phyloP scores from a whole-genome alignment of 1,140 invertebrate species.

The Zaprionus kolodkinae region DNA sequence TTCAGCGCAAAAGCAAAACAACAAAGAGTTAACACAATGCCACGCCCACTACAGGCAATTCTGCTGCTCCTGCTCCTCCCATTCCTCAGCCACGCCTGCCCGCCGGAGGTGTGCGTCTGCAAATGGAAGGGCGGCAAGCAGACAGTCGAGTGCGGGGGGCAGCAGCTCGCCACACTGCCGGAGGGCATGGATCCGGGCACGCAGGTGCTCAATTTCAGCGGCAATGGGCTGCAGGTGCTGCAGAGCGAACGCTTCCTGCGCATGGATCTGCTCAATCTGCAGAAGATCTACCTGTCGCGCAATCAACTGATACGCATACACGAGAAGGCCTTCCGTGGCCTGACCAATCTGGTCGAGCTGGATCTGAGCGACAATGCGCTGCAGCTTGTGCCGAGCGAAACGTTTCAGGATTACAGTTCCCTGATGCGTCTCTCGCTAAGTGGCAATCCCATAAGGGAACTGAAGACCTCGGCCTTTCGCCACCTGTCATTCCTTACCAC shows the following conservation, averaged over 20 bases:
- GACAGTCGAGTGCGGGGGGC: constrained; percentile 93
- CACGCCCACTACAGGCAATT: constrained; percentile 11
- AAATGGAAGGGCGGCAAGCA: constrained; percentile 97
- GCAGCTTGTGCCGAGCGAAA: constrained; percentile 89
- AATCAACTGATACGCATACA: constrained; percentile 92
- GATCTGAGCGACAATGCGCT: constrained; percentile 93
- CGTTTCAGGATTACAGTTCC: constrained; percentile 90
- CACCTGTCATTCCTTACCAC: constrained; percentile 90
- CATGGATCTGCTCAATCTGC: constrained; percentile 92
- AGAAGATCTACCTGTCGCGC: constrained; percentile 92
- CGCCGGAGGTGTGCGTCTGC: constrained; percentile 90
- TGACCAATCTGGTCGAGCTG: constrained; percentile 94
- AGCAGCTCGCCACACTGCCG: constrained; percentile 90
- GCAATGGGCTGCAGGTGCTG: constrained; percentile 91
- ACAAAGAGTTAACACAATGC: constrained; percentile 42
- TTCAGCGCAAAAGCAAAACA: neutral
- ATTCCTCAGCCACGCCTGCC: constrained; percentile 86
- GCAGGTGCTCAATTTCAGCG: constrained; percentile 93
- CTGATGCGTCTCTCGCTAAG: constrained; percentile 92
- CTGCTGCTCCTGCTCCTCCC: constrained; percentile 14
- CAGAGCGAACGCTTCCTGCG: constrained; percentile 90
- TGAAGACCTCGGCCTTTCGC: constrained; percentile 91
- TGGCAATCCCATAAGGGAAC: constrained; percentile 90
- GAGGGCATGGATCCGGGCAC: constrained; percentile 93
- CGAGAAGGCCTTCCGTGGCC: constrained; percentile 90